These are phyloP conservation scores for Scyliorhinus canicula DNA, from an alignment of 2,797 vertebrate genomes.

Conservation along the genomic window DNA sequence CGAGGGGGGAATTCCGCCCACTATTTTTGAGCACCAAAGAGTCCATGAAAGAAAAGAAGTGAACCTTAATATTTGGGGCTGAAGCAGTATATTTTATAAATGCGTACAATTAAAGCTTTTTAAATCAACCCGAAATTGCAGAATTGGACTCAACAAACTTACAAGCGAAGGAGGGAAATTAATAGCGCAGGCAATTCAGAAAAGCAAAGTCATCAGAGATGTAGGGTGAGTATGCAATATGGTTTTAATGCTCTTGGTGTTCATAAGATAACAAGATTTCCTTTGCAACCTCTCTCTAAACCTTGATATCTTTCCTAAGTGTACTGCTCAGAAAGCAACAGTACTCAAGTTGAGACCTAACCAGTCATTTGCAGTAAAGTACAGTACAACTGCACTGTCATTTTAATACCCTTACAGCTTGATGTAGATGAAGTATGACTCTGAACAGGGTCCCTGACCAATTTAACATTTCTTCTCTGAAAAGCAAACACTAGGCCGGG, in stretches of 20 bases:
- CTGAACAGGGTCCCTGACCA: background rate
- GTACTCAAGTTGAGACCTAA: background rate
- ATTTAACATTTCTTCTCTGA: background rate
- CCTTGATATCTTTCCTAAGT: background rate
- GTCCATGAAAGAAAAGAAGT: no score
- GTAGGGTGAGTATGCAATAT: constrained; percentile 68
- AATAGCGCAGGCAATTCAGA: constrained; percentile 74
- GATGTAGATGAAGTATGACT: background rate
- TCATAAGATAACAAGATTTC: background rate
- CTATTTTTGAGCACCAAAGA: background rate
- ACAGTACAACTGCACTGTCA: background rate
- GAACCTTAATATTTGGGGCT: background rate
- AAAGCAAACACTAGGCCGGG: background rate
- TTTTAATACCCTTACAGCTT: background rate
- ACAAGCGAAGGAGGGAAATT: constrained; percentile 70
- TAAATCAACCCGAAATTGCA: constrained; percentile 48
- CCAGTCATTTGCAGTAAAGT: background rate
- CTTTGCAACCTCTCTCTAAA: no score
- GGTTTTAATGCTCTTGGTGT: background rate
- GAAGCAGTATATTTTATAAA: background rate
- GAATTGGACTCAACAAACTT: constrained; percentile 83
- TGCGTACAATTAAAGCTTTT: background rate
- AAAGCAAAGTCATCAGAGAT: constrained; percentile 76
- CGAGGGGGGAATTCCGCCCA: no score
- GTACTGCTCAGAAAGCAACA: background rate